phyloP scores from a whole-genome alignment of 1,140 invertebrate genomes.

The Aleiodes sp. region DNA sequence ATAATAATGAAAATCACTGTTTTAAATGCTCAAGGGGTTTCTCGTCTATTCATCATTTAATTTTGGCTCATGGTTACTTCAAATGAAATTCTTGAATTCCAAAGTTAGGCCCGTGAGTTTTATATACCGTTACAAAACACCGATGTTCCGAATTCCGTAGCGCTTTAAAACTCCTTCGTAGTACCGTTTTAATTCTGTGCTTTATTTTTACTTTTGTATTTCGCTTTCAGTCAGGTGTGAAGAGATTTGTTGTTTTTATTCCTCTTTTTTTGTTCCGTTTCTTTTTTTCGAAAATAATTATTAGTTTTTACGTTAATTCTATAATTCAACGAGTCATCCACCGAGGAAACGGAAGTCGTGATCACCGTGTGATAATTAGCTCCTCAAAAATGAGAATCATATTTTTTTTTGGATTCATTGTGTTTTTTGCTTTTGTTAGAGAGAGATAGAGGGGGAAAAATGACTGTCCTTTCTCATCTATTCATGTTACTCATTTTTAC shows the following conservation, averaged over 20 bases:
- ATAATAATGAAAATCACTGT: neutral
- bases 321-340: no score
- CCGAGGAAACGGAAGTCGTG: no score
- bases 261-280: neutral
- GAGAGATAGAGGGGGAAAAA: no score
- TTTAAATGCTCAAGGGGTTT: neutral
- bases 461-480: no score
- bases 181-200: neutral
- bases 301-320: no score
- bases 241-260: neutral
- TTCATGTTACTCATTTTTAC: neutral
- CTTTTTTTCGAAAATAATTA: no score
- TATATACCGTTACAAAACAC: constrained; percentile 1
- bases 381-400: no score
- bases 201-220: neutral
- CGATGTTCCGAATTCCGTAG: constrained; percentile 6
- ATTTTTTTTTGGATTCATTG: no score
- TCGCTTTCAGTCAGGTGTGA: neutral
- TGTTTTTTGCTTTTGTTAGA: no score
- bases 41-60: neutral
- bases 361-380: no score
- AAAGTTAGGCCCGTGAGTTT: neutral
- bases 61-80: neutral
- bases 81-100: neutral
- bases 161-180: neutral